Evolutionary conservation across 2,797 vertebrate genomes (phyloP), one percentile per base, ranked within the genome.

Genomic region (Sebastes nivosus): DNA sequence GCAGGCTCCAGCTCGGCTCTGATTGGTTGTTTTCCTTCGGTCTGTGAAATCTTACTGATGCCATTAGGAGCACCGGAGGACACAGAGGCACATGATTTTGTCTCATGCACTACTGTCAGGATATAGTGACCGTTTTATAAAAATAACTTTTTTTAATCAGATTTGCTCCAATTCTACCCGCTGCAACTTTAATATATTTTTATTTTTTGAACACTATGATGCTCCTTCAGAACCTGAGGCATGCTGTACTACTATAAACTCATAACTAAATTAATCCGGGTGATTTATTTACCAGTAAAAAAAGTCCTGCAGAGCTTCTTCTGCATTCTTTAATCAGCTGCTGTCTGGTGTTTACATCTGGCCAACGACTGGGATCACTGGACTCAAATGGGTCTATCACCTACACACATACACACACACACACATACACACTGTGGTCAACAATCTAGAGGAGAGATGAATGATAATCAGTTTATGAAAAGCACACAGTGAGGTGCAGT

Each of bases 341-440:
- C 80, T 89, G 87, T 74, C 95, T 94, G 60, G 77, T 91, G 84
- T 86, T 71, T 72, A 92, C 92, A 81, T 94, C 90, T 1, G 93
- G 94, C 93, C 95, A 94, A 5, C 76, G 72, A 20, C 80, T 80
- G 8, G 89, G 85, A 75, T 95, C 92, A 36, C 87, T 80, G 46
- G 94, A 95, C 85, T 96, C 95, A 81, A 94, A 96, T 0, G 95
- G 95, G 80, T 97, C 96, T 52, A 96, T 94, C 60, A 95, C 93
- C 96, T 97, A 59, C 52, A 79, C 27, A 29, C 27, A 29, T 29
- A 81, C 20, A 36, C 65, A 67, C 52, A 54, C 50, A 36, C 36
- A 61, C 55, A 78, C 34, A 55, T 14, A 55, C 27, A 67, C 36
- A 65, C 55, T 32, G 27, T 4, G 29, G 61, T 38, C n/a, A 65